Base-by-base conservation (phyloP, 2,797 vertebrate species). In the Tauraco hartlaubi region DNA sequence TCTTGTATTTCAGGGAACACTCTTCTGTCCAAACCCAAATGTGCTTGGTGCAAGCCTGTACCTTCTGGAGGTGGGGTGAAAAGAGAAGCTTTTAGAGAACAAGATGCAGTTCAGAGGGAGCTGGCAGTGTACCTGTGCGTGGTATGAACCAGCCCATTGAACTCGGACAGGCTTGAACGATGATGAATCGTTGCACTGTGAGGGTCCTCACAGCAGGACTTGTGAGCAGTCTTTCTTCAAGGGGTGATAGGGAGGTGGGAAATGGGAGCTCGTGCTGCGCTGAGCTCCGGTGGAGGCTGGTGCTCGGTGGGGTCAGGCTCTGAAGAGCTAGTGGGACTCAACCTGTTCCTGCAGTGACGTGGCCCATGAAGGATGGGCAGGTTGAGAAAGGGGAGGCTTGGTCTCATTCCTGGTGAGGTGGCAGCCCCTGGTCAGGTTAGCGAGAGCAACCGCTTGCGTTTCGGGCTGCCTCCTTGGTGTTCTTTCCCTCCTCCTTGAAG, bases 101-200 rank as follows among this genome's bases (percentile, higher is more conserved):
- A 44, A 41, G 56, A 35, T 46, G 44, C 6, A 4, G 5, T 46
- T 78, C 68, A 66, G 41, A 72, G 56, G 25, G 55, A 66, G 29
- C 6, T 68, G 76, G n/a, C 0, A 0, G 16, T 1, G 1, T 29
- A 23, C 20, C 78, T 55, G 8, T 41, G 31, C 3, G 0, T 1
- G 4, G 35, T 41, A 9, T 86, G 35, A 96, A 86, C 49, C 21
- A 88, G 46, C 23, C 43, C 46, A 54, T 33, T 91, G 75, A 74
- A 63, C 35, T 56, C 6, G 1, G 16, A 25, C 0, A 0, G 76
- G 15, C 22, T 58, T 64, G 58, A 92, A 74, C 37, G 58, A 35
- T 91, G 73, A 94, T 91, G 73, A 94, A 78, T 85, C 0, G 2
- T 43, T 0, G 6, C 55, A 64, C 51, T 68, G 58, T 75, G 58